Evolutionary conservation across 2,888 invertebrate species (phyloP).

Genomic region (Caenorhabditis sp.): DNA sequence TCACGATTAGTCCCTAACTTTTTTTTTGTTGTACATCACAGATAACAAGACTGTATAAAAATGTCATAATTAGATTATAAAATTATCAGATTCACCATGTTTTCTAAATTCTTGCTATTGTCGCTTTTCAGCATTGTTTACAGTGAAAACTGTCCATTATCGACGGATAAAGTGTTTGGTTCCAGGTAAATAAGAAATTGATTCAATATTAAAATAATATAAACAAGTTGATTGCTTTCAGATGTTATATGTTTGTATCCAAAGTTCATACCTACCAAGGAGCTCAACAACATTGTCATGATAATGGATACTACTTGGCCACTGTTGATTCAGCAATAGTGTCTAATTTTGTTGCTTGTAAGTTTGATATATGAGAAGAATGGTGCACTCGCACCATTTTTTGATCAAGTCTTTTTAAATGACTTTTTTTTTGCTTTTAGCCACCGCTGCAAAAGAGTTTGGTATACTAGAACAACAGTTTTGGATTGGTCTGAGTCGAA

Average conservation of each 20-base stretch:
- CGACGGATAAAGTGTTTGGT: neutral
- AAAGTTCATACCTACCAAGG: neutral
- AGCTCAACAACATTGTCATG: neutral
- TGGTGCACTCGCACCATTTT: too few relatives aligned
- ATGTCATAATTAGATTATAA: too few relatives aligned
- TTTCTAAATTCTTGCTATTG: too few relatives aligned
- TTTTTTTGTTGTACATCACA: too few relatives aligned
- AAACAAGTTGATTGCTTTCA: neutral
- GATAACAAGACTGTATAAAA: too few relatives aligned
- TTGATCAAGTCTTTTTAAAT: too few relatives aligned
- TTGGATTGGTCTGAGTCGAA: conserved; percentile 1
- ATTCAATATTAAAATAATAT: neutral
- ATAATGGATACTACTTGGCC: neutral
- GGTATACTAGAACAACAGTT: neutral
- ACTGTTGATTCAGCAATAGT: conserved; percentile 13
- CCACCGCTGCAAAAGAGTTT: too few relatives aligned
- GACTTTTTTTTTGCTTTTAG: too few relatives aligned
- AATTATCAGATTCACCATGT: too few relatives aligned
- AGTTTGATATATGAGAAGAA: conserved; percentile 1
- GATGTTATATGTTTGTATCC: neutral
- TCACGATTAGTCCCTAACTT: too few relatives aligned
- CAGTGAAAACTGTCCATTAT: too few relatives aligned
- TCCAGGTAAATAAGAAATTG: neutral
- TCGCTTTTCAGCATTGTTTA: too few relatives aligned
- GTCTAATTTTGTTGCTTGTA: conserved; percentile 21